These are phyloP conservation scores for Limenitis camilla DNA, from an alignment of 2,888 invertebrate genomes.

Conservation along the genomic window DNA sequence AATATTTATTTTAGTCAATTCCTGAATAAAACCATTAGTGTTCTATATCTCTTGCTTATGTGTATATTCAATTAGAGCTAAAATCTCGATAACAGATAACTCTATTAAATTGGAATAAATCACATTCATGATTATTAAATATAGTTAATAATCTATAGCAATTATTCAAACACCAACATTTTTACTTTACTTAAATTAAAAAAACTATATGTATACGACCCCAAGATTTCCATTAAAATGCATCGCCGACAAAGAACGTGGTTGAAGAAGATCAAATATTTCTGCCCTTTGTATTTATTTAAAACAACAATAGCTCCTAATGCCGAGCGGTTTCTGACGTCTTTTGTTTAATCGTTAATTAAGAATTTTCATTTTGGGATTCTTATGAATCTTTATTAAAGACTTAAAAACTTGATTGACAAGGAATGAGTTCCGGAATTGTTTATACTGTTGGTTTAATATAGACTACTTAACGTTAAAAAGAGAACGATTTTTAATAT, in stretches of 20 bases:
- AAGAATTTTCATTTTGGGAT: constrained; percentile 25
- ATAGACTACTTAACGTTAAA: not conserved
- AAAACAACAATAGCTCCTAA: constrained; percentile 42
- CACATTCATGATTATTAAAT: no score
- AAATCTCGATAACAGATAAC: no score
- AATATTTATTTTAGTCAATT: constrained; percentile 14
- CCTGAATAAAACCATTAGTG: not conserved
- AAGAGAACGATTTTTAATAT: not conserved
- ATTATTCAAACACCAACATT: no score
- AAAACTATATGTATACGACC: constrained; percentile 26
- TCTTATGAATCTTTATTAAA: constrained; percentile 18
- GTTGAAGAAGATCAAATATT: constrained; percentile 51
- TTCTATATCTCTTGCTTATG: not conserved
- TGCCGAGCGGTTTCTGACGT: constrained; percentile 39
- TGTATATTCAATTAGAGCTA: not conserved
- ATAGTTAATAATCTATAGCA: no score
- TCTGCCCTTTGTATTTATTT: constrained; percentile 52
- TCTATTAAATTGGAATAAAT: no score
- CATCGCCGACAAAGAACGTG: constrained; percentile 51
- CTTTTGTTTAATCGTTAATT: constrained; percentile 44
- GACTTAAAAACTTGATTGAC: constrained; percentile 21
- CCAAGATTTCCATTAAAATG: constrained; percentile 53
- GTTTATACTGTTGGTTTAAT: not conserved
- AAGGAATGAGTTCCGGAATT: constrained; percentile 5
- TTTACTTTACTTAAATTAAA: no score